Base-by-base conservation (phyloP, 2,888 invertebrate genomes). In the Eubasilissa splendida region DNA sequence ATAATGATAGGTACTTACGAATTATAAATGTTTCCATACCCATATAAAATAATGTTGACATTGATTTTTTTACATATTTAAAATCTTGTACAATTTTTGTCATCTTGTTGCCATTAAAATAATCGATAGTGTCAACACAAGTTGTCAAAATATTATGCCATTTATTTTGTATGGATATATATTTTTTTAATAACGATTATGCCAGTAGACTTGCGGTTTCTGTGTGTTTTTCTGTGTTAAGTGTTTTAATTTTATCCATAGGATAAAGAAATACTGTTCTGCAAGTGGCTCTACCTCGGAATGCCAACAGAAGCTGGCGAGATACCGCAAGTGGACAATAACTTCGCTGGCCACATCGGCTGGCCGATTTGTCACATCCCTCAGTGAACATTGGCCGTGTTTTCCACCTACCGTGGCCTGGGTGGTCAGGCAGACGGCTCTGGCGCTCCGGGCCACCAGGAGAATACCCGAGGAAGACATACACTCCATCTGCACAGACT, bases 381-480 rank as follows among this genome's bases (percentile, higher is more conserved):
- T 99, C 81, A 92, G 94, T 82, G 95, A 95, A 84, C 96, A 96
- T 87, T 95, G 97, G 92, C 94, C 95, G 84, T 95, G 96, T 86
- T 98, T 99, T 88, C 99, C 99, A 0, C 93, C 96, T 33, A 94
- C 95, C 82, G 91, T 98, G 12, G 94, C 95, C 10, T 98, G 98
- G 98, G 92, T 99, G 53, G 95, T 98, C 7, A 94, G 96, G 85
- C 96, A 97, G 86, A 94, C 97, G 86, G 94, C 95, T 70, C 93
- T 89, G 71, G 84, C 89, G 52, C 86, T 90, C 59, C 89, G 90
- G 80, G 89, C 52, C 71, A 76, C 81, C 79, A 11, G 9, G 85
- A 90, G 90, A 82, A 87, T 87, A n/a, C 86, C 87, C 1, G 90
- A 90, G 0, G 88, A 89, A 59, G 91, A 91, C 75, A 85, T 90